A percentile compares a stretch with the other conserved stretches of the same genome.
Evolutionary conservation across 1,140 invertebrate genomes (phyloP).

Genomic region (Lasioglossum albipes): DNA sequence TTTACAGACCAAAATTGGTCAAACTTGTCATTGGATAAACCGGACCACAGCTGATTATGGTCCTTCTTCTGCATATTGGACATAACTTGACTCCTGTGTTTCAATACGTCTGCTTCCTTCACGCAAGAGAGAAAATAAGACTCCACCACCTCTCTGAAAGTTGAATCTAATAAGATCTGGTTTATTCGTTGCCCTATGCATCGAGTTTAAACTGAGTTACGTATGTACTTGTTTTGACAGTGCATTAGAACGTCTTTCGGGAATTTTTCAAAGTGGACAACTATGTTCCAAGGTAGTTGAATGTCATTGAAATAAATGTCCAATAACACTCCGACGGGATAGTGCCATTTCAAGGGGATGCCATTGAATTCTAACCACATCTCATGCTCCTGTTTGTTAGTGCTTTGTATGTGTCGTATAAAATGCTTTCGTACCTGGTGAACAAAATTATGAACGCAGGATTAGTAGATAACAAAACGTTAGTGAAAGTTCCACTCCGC

Average conservation of each 20-base stretch:
- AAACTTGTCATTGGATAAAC: slow-evolving; percentile 97
- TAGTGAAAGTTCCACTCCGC: not conserved
- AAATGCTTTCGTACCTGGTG: slow-evolving; percentile 94
- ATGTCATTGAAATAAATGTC: slow-evolving; percentile 89
- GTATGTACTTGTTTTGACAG: slow-evolving; percentile 87
- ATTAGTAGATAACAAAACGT: not conserved
- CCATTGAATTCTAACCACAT: slow-evolving; percentile 98
- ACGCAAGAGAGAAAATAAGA: slow-evolving; percentile 96
- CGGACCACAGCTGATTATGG: slow-evolving; percentile 97
- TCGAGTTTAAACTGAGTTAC: slow-evolving; percentile 14
- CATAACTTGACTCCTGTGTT: slow-evolving; percentile 94
- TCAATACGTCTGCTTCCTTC: slow-evolving; percentile 98
- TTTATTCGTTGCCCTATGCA: not conserved
- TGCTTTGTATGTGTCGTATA: slow-evolving; percentile 88
- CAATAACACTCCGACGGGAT: slow-evolving; percentile 96
- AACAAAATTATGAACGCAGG: not conserved
- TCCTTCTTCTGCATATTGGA: slow-evolving; percentile 98
- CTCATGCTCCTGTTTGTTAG: slow-evolving; percentile 90
- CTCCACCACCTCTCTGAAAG: slow-evolving; percentile 93
- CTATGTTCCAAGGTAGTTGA: slow-evolving; percentile 94
- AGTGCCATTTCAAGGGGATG: slow-evolving; percentile 96
- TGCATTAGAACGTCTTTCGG: slow-evolving; percentile 89
- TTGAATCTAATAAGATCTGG: slow-evolving; percentile 7
- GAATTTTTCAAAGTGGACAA: slow-evolving; percentile 96
- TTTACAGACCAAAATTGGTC: slow-evolving; percentile 99